phyloP scores from a whole-genome alignment of 2,797 vertebrate species.

The Ctenopoma multispine region DNA sequence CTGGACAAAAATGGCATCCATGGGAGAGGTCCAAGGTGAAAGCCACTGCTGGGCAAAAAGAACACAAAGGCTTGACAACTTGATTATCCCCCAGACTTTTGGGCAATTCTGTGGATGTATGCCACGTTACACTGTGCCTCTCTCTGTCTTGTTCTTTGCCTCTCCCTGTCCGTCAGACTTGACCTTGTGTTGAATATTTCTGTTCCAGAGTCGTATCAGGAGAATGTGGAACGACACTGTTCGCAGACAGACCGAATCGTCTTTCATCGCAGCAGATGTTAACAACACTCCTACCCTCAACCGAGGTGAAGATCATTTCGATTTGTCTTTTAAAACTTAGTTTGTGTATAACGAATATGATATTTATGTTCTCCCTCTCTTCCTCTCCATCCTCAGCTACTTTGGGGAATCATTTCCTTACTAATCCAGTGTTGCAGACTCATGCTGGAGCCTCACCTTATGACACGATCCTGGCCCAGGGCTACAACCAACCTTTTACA shows the following conservation, averaged over 20 bases:
- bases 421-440: constrained; percentile 92
- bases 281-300: constrained; percentile 95
- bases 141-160: constrained; percentile 10
- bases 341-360: constrained; percentile 1
- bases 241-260: constrained; percentile 93
- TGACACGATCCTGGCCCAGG: constrained; percentile 92
- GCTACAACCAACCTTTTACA: constrained; percentile 90
- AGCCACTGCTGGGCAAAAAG: no score
- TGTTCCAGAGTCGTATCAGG: constrained; percentile 90
- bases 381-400: constrained; percentile 74
- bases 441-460: constrained; percentile 92
- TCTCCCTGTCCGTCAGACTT: constrained; percentile 22
- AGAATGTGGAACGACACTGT: constrained; percentile 97
- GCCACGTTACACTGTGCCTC: background rate
- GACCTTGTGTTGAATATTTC: constrained; percentile 43
- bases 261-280: constrained; percentile 92
- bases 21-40: no score
- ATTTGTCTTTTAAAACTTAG: constrained; percentile 13
- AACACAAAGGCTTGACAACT: no score
- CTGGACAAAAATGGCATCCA: no score
- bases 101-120: no score
- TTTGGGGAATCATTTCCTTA: constrained; percentile 93
- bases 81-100: no score
- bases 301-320: constrained; percentile 82
- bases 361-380: constrained; percentile 22